Percentiles rank a stretch among this genome's conserved stretches.
Conservation (phyloP, 1,140 invertebrate species). For the Lordiphosa clarofinis region DNA sequence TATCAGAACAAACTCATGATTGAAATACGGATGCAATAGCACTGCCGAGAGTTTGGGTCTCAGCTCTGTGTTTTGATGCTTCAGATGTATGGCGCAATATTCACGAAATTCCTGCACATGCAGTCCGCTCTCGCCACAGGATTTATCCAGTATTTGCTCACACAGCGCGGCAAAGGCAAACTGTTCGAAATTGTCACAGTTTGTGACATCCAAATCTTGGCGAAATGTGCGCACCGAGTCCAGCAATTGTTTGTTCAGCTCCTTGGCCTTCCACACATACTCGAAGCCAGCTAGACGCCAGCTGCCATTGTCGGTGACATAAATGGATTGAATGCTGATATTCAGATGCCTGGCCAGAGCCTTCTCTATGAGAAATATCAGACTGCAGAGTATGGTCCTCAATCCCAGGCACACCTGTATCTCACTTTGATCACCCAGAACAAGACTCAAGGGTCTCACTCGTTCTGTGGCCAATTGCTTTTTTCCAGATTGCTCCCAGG, state of each 20-base stretch:
- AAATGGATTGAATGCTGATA: slow-evolving; percentile 88
- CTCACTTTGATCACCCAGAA: slow-evolving; percentile 83
- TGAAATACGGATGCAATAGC: slow-evolving; percentile 87
- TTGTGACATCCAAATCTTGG: slow-evolving; percentile 82
- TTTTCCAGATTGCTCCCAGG: slow-evolving; percentile 87
- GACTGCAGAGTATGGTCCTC: slow-evolving; percentile 86
- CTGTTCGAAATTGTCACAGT: slow-evolving; percentile 83
- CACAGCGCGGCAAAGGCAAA: slow-evolving; percentile 90
- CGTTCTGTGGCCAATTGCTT: slow-evolving; percentile 89
- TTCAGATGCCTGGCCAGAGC: slow-evolving; percentile 90
- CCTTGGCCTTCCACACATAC: slow-evolving; percentile 86
- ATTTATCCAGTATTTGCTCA: slow-evolving; percentile 85
- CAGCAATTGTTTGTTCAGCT: slow-evolving; percentile 85
- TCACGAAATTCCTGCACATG: slow-evolving; percentile 85
- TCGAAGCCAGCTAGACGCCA: slow-evolving; percentile 92
- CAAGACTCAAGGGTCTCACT: slow-evolving; percentile 85
- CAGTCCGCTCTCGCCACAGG: slow-evolving; percentile 61
- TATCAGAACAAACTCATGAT: slow-evolving; percentile 90
- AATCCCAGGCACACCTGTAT: slow-evolving; percentile 90
- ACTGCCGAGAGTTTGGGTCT: slow-evolving; percentile 84
- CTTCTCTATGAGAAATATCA: slow-evolving; percentile 90
- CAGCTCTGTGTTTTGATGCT: slow-evolving; percentile 82
- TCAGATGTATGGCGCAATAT: slow-evolving; percentile 84
- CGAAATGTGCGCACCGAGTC: slow-evolving; percentile 84
- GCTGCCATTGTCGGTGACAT: slow-evolving; percentile 88